Evolutionary conservation across 2,113 vertebrate genomes (phyloP), one percentile per base, ranked within the genome.

Genomic region (Tautogolabrus adspersus): DNA sequence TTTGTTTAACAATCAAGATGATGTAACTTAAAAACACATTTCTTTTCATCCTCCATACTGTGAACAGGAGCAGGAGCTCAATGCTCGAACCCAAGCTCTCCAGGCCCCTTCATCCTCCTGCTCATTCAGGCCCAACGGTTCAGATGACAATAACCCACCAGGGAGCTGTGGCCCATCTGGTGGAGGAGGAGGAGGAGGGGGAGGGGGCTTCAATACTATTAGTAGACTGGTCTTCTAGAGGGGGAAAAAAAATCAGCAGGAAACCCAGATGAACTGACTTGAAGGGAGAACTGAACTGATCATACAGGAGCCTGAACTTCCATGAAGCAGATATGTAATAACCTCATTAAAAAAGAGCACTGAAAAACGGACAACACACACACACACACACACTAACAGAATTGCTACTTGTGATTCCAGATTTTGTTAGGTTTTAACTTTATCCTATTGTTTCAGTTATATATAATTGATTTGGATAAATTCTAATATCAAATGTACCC

Each of bases 81-180:
- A 93, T 46, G 97, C 98, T 87, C 95, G 98, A 74, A 96, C 97
- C 67, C 96, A 96, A 68, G 97, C 97, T 23, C 95, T 98, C 6
- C 97, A 99, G 94, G 96, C 97, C 5, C 94, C 97, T 21, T 97
- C 97, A 10, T 93, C 97, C 58, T 96, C 97, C 0, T 99, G 97
- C 87, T 99, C 97, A 4, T 99, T 97, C 90, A 94, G 96, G 70
- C 97, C 97, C 88, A 96, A 99, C 73, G 97, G 98, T 84, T 98
- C 97, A 79, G 97, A 98, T 86, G 97, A 99, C 94, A 98, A 97
- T 10, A 98, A 99, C 77, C 98, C 98, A 44, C 98, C 98, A 0
- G 98, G 97, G 82, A 98, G 98, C 75, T 99, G 97, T 58, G 98
- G 98, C 16, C 98, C 98, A 10, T 95, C 96, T 47, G 97, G 98